Percentiles rank a stretch among this genome's conserved stretches.
These are phyloP conservation scores for Epinotia demarniana DNA, from an alignment of 2,888 invertebrate species.

Conservation along the genomic window DNA sequence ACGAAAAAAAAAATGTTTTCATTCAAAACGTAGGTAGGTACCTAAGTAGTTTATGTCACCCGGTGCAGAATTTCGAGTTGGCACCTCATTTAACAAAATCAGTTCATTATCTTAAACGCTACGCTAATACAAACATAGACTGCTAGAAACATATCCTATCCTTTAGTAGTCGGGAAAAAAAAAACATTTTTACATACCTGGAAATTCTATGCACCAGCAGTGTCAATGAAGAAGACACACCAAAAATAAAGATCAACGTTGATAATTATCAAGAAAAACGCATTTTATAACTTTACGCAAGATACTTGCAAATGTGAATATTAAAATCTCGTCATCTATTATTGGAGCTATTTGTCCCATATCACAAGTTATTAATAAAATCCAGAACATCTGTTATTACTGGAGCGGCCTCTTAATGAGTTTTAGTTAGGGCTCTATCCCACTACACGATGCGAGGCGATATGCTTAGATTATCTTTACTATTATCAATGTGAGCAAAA, in stretches of 20 bases:
- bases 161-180: too few relatives aligned
- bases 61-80: too few relatives aligned
- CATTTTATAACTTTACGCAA: background rate
- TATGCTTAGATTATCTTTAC: background rate
- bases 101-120: too few relatives aligned
- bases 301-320: slow-evolving; percentile 31
- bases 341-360: slow-evolving; percentile 55
- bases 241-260: background rate
- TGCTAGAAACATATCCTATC: too few relatives aligned
- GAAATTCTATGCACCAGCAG: background rate
- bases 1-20: too few relatives aligned
- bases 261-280: background rate
- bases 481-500: background rate
- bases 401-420: slow-evolving; percentile 64
- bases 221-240: background rate
- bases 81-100: too few relatives aligned
- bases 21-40: too few relatives aligned
- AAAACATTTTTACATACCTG: background rate
- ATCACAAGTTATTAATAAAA: slow-evolving; percentile 69
- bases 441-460: slow-evolving; percentile 38
- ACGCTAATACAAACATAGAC: too few relatives aligned
- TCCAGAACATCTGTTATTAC: slow-evolving; percentile 71
- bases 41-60: too few relatives aligned
- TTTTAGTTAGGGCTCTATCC: slow-evolving; percentile 50
- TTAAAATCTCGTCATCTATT: slow-evolving; percentile 45